Base-by-base conservation (phyloP, 2,797 vertebrate species). In the Myotis vivesi region DNA sequence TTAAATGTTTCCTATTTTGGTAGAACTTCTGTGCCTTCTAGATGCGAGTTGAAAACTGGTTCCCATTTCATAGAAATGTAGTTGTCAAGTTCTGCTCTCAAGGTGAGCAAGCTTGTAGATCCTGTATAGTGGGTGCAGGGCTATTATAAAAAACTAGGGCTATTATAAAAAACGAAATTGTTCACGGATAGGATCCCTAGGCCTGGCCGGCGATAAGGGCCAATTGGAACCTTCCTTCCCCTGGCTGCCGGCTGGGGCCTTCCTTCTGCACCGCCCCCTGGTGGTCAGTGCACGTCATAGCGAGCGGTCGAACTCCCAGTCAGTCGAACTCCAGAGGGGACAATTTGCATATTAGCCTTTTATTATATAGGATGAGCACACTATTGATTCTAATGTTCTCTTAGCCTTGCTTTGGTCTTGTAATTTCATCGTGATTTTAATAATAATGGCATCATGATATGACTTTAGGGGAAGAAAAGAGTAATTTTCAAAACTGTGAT, bases 1-100 rank as follows among this genome's bases (percentile, higher is more conserved):
- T 89, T 77, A 36, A 86, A 83, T n/a, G 55, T 82, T 90, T 8
- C 5, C 85, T 17, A 1, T 85, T 90, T 80, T 82, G 46, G 62
- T 66, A 83, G 69, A 92, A 91, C 55, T 84, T 95, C 71, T 55
- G 5, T 68, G 82, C 88, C 8, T 81, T 96, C 30, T 25, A 89
- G 16, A 84, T 51, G 55, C 4, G 75, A 72, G 30, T 6, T 84
- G 22, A 86, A 85, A 76, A 86, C 17, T 36, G 53, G 4, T 10
- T 8, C 10, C 22, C 69, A 41, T 89, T 77, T 89, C 80, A 80
- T 9, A 51, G 73, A 92, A 82, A 91, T 46, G 25, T 59, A 49
- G 51, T 23, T 89, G 49, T 82, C 59, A 89, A 55, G 68, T 91
- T 84, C 13, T 72, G 75, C 66, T 94, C 3, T 85, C 46, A 82